phyloP scores from a whole-genome alignment of 2,888 invertebrate species.

The Selenia dentaria region DNA sequence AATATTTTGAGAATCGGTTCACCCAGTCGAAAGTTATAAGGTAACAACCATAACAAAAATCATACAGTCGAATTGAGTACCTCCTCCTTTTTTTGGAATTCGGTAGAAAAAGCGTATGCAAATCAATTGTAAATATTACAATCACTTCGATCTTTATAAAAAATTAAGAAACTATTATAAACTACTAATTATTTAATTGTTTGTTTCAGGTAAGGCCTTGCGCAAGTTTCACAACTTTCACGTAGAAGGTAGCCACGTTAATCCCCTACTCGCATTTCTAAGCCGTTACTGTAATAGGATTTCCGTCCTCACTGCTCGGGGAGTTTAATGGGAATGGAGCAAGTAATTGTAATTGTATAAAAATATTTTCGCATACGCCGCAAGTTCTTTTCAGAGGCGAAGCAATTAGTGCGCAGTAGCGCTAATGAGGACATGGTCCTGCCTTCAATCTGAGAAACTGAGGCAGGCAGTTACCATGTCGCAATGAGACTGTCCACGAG shows the following conservation, averaged over 20 bases:
- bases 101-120: too few species aligned
- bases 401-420: conserved; percentile 54
- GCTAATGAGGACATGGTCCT: conserved; percentile 48
- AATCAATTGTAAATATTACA: too few species aligned
- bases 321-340: conserved; percentile 6
- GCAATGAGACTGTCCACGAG: too few species aligned
- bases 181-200: neutral
- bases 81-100: too few species aligned
- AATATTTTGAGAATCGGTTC: too few species aligned
- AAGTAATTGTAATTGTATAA: conserved; percentile 23
- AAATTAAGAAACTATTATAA: too few species aligned
- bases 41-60: too few species aligned
- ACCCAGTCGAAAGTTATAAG: too few species aligned
- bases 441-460: neutral
- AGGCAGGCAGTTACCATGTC: neutral
- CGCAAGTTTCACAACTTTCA: neutral
- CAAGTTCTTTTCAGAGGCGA: conserved; percentile 38
- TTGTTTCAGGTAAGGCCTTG: conserved; percentile 31
- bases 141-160: too few species aligned
- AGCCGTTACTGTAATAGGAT: conserved; percentile 7
- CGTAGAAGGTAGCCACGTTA: neutral
- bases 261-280: conserved; percentile 7
- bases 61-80: too few species aligned
- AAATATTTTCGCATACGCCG: conserved; percentile 28
- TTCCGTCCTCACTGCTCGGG: neutral